These are phyloP conservation scores for Musca vetustissima DNA, from an alignment of 1,140 invertebrate species.

Conservation along the genomic window DNA sequence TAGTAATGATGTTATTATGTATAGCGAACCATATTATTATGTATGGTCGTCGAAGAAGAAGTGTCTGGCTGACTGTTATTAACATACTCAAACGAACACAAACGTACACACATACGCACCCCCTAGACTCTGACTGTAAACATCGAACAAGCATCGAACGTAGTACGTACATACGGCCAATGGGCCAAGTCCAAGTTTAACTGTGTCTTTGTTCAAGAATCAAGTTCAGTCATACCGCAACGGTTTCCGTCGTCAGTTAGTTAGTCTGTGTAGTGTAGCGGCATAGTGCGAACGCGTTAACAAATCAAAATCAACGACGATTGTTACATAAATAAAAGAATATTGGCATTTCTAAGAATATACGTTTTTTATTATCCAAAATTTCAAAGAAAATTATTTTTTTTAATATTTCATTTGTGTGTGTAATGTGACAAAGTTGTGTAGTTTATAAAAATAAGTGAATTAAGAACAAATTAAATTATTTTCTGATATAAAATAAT, in stretches of 20 bases:
- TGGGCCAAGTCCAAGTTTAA: conserved; percentile 53
- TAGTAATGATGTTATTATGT: too few species aligned
- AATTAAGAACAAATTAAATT: too few species aligned
- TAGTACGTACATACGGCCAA: too few species aligned
- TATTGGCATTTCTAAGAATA: neutral
- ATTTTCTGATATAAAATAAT: neutral
- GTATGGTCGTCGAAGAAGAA: too few species aligned
- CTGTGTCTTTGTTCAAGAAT: conserved; percentile 50
- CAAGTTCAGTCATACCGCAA: conserved; percentile 54
- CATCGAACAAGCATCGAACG: too few species aligned
- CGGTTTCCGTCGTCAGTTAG: conserved; percentile 38
- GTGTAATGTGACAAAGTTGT: too few species aligned
- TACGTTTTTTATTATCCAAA: neutral
- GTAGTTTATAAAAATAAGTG: too few species aligned
- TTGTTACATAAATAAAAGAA: neutral
- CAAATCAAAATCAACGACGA: neutral
- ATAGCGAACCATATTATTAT: too few species aligned
- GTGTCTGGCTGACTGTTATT: too few species aligned
- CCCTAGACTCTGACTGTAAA: too few species aligned
- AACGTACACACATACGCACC: too few species aligned
- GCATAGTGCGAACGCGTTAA: neutral
- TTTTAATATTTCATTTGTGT: neutral
- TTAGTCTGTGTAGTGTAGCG: conserved; percentile 40
- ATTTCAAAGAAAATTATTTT: neutral
- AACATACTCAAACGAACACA: too few species aligned